These are phyloP conservation scores for Zaprionus tsacasi DNA, from an alignment of 1,140 invertebrate genomes.

Conservation along the genomic window DNA sequence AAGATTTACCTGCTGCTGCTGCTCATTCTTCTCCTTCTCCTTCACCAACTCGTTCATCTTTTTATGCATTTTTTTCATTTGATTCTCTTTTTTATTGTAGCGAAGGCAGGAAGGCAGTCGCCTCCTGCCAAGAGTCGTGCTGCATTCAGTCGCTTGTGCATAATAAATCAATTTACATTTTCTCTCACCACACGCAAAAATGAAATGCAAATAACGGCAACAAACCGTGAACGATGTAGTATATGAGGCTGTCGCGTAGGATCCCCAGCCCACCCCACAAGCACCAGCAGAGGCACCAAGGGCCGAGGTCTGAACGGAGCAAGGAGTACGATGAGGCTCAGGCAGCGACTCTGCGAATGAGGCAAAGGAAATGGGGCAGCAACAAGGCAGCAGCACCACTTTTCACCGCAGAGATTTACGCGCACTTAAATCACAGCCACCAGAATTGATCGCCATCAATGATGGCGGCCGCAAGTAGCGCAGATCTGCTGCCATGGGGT, in stretches of 20 bases:
- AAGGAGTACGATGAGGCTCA: background rate
- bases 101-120: background rate
- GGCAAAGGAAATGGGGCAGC: slow-evolving; percentile 8
- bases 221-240: slow-evolving; percentile 58
- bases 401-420: slow-evolving; percentile 75
- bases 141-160: slow-evolving; percentile 69
- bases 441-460: slow-evolving; percentile 73
- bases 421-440: slow-evolving; percentile 73
- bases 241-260: slow-evolving; percentile 9
- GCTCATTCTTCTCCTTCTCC: slow-evolving; percentile 14
- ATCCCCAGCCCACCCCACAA: background rate
- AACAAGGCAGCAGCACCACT: slow-evolving; percentile 40
- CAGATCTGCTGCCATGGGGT: background rate
- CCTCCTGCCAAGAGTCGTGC: slow-evolving; percentile 42
- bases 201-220: slow-evolving; percentile 75
- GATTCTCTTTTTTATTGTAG: background rate
- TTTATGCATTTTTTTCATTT: slow-evolving; percentile 14
- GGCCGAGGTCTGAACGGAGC: background rate
- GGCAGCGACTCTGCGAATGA: no score
- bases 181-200: slow-evolving; percentile 71
- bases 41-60: background rate
- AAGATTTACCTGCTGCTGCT: slow-evolving; percentile 54
- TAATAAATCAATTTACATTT: slow-evolving; percentile 80
- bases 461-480: slow-evolving; percentile 24
- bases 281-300: background rate